These are phyloP conservation scores for Monochamus alternatus DNA, from an alignment of 2,888 invertebrate genomes.

Conservation along the genomic window DNA sequence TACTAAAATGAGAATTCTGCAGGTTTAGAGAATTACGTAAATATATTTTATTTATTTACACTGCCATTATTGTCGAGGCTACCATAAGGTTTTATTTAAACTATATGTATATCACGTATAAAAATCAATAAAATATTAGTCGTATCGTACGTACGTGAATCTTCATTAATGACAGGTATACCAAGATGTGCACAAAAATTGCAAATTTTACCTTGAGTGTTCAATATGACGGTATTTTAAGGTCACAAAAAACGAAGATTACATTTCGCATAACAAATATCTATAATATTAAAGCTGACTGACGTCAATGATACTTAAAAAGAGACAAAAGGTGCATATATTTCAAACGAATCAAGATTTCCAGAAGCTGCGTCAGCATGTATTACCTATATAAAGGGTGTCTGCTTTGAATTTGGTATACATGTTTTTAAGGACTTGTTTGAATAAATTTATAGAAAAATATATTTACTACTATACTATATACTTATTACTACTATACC, in stretches of 20 bases:
- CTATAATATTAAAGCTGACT: conserved; percentile 12
- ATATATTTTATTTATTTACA: not conserved
- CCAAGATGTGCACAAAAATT: conserved; percentile 6
- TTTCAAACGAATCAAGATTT: too few species aligned
- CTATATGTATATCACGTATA: conserved; percentile 11
- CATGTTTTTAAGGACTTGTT: too few species aligned
- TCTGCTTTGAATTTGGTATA: too few species aligned
- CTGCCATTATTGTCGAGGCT: conserved; percentile 4
- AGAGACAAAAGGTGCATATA: not conserved
- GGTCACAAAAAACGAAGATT: conserved; percentile 32
- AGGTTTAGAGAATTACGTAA: not conserved
- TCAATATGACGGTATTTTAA: conserved; percentile 20
- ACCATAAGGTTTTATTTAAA: not conserved
- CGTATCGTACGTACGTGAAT: conserved; percentile 9
- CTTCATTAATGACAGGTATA: conserved; percentile 11
- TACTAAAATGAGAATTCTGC: too few species aligned
- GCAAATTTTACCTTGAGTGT: conserved; percentile 14
- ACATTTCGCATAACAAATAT: conserved; percentile 36
- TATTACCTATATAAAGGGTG: too few species aligned
- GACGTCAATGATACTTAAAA: conserved; percentile 33
- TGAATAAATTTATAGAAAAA: too few species aligned
- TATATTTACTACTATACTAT: too few species aligned
- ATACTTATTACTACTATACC: too few species aligned
- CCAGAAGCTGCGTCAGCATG: too few species aligned
- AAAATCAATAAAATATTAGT: conserved; percentile 1